Percentiles rank a stretch among this genome's conserved stretches.
Evolutionary conservation across 2,888 invertebrate genomes (phyloP).

Genomic region (Phlogophora meticulosa): DNA sequence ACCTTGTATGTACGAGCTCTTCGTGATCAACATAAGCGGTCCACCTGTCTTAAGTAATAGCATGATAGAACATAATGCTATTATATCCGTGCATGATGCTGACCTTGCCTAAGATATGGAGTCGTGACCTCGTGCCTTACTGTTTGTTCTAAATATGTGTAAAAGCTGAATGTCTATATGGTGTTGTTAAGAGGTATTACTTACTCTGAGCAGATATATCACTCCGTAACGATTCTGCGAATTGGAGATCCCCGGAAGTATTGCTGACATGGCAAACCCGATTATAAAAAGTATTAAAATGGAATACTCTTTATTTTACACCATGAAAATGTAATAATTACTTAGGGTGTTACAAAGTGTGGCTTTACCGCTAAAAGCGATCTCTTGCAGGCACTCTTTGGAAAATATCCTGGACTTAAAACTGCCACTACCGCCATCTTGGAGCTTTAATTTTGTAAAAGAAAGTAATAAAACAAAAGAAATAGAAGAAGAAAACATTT

Average conservation of each 20-base stretch:
- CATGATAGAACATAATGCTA: constrained; percentile 10
- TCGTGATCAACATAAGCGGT: neutral
- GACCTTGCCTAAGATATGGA: constrained; percentile 7
- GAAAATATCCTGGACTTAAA: no score
- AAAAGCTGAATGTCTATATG: neutral
- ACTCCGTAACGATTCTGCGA: neutral
- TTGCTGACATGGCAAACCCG: neutral
- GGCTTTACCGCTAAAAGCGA: no score
- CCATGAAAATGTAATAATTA: no score
- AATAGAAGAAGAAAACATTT: neutral
- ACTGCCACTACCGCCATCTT: no score
- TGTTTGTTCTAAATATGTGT: constrained; percentile 7
- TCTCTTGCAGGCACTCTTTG: no score
- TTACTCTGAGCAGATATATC: neutral
- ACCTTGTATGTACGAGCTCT: constrained; percentile 12
- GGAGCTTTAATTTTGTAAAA: no score
- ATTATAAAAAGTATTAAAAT: neutral
- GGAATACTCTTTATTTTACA: no score
- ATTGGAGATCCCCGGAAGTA: neutral
- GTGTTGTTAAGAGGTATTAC: neutral
- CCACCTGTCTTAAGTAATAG: constrained; percentile 13
- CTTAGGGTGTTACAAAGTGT: no score
- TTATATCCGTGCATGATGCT: constrained; percentile 3
- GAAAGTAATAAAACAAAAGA: neutral
- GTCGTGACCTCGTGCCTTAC: constrained; percentile 20